phyloP scores from a whole-genome alignment of 2,113 vertebrate genomes.

The Alectura lathami region DNA sequence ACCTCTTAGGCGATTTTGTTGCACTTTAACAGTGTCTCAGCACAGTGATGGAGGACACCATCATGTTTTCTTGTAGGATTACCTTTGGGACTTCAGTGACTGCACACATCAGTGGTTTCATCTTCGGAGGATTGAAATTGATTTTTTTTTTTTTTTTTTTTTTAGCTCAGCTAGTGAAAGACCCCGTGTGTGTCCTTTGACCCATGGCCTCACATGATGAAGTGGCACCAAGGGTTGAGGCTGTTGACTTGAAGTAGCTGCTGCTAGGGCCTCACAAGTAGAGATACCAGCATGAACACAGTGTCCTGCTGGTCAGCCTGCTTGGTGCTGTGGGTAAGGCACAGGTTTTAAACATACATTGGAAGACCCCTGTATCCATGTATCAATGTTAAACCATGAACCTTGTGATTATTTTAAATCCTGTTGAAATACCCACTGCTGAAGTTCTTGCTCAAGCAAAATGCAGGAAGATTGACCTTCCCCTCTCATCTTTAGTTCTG shows the following conservation, averaged over 20 bases:
- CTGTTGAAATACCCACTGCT: not conserved
- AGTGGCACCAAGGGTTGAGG: constrained; percentile 36
- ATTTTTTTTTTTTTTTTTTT: constrained; percentile 49
- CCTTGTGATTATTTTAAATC: not conserved
- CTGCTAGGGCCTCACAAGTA: not conserved
- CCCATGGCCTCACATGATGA: constrained; percentile 57
- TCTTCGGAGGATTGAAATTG: constrained; percentile 70
- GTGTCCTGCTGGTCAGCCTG: not conserved
- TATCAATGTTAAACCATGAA: not conserved
- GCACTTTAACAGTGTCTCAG: constrained; percentile 13
- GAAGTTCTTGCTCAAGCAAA: not conserved
- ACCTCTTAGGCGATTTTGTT: not conserved
- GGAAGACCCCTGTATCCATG: not conserved
- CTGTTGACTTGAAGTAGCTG: constrained; percentile 26
- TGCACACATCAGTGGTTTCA: constrained; percentile 71
- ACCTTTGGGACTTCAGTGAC: constrained; percentile 50
- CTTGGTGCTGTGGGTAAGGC: not conserved
- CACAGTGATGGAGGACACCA: constrained; percentile 50
- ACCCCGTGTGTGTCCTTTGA: constrained; percentile 59
- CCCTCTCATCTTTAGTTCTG: not conserved
- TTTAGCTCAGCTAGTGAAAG: constrained; percentile 42
- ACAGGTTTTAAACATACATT: not conserved
- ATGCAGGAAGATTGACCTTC: not conserved
- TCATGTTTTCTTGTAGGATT: constrained; percentile 61
- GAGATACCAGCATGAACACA: not conserved